Evolutionary conservation across 2,113 vertebrate genomes (phyloP).

Genomic region (Oryzias curvinotus): DNA sequence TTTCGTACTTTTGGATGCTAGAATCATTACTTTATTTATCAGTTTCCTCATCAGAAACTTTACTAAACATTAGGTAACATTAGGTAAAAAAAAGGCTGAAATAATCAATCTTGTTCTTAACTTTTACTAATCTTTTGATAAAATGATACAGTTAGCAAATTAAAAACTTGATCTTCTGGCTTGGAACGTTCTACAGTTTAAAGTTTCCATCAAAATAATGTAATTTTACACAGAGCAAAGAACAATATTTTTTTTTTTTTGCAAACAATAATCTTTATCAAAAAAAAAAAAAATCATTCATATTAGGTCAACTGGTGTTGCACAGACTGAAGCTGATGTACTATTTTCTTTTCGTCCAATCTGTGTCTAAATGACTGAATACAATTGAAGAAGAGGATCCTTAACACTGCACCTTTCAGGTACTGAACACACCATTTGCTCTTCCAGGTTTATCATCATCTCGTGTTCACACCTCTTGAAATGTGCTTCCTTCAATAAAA

Average conservation of each 20-base stretch:
- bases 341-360: not conserved
- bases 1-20: too few species aligned
- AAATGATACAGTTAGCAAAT: too few species aligned
- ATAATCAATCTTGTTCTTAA: too few species aligned
- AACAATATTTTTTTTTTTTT: not conserved
- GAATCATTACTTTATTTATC: too few species aligned
- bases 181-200: too few species aligned
- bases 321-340: not conserved
- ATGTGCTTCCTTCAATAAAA: constrained; percentile 15
- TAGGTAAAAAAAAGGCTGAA: too few species aligned
- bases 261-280: not conserved
- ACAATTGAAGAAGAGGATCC: not conserved
- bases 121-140: too few species aligned
- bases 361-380: not conserved
- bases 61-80: too few species aligned
- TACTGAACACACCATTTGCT: constrained; percentile 37
- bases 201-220: too few species aligned
- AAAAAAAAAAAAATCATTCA: not conserved
- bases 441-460: constrained; percentile 25
- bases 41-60: too few species aligned
- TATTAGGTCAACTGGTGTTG: not conserved
- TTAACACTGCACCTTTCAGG: constrained; percentile 38
- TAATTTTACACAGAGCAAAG: too few species aligned
- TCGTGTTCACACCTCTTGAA: constrained; percentile 44
- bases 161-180: too few species aligned